A percentile compares a stretch with the other conserved stretches of the same genome.
Evolutionary conservation across 2,888 invertebrate genomes (phyloP).

Genomic region (Poecilus cupreus): DNA sequence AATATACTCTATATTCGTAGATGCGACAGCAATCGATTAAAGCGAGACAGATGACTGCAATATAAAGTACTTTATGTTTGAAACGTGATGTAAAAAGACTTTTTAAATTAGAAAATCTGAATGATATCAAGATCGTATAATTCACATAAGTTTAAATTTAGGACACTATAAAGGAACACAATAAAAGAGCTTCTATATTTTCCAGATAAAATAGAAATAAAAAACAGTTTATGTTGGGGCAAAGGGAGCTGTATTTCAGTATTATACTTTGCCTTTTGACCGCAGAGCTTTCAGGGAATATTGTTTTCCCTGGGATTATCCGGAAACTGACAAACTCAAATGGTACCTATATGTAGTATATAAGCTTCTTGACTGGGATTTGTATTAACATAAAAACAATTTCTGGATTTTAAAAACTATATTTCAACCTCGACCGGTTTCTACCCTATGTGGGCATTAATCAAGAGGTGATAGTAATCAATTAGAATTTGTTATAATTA

Average conservation of each 20-base stretch:
- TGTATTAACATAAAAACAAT: too few relatives aligned
- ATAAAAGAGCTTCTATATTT: conserved; percentile 10
- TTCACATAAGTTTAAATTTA: conserved; percentile 26
- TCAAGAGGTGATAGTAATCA: too few relatives aligned
- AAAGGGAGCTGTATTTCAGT: neutral
- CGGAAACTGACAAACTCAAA: too few relatives aligned
- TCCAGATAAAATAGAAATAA: conserved; percentile 14
- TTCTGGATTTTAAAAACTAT: too few relatives aligned
- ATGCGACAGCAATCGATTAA: neutral
- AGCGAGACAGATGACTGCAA: neutral
- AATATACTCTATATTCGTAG: neutral
- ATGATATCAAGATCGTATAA: conserved; percentile 26
- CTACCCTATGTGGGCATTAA: too few relatives aligned
- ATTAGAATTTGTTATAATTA: too few relatives aligned
- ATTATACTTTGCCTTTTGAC: neutral
- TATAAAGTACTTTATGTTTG: conserved; percentile 21
- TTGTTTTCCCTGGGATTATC: neutral
- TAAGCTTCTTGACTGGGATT: too few relatives aligned
- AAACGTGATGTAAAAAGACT: conserved; percentile 18
- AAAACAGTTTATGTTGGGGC: neutral
- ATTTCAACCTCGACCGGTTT: too few relatives aligned
- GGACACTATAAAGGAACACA: neutral
- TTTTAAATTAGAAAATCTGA: conserved; percentile 34
- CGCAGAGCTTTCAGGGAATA: neutral
- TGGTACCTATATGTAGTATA: too few relatives aligned